Percentiles rank a stretch among this genome's conserved stretches.
phyloP scores from a whole-genome alignment of 2,888 invertebrate genomes.

The Perdita meconis region DNA sequence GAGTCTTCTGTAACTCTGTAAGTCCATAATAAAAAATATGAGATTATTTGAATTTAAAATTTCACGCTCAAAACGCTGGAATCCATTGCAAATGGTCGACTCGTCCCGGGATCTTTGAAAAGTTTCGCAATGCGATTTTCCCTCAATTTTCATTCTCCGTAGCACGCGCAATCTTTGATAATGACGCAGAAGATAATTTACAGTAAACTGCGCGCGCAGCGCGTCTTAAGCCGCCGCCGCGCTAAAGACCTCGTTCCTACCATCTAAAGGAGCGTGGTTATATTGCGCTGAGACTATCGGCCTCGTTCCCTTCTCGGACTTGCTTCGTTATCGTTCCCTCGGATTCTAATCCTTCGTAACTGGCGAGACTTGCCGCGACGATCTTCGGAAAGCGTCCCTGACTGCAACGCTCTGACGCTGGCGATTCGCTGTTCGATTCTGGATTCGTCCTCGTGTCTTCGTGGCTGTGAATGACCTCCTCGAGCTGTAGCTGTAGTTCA shows the following conservation, averaged over 20 bases:
- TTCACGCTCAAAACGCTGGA: no score
- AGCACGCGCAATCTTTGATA: slow-evolving; percentile 55
- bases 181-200: slow-evolving; percentile 55
- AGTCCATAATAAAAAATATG: no score
- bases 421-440: neutral
- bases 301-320: slow-evolving; percentile 58
- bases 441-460: neutral
- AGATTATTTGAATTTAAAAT: no score
- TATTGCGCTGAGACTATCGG: slow-evolving; percentile 72
- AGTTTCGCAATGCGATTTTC: slow-evolving; percentile 17
- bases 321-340: slow-evolving; percentile 38
- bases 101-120: no score
- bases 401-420: neutral
- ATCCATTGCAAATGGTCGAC: no score
- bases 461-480: neutral
- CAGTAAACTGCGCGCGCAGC: slow-evolving; percentile 43
- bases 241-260: slow-evolving; percentile 65
- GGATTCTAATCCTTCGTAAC: slow-evolving; percentile 29
- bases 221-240: slow-evolving; percentile 46
- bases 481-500: neutral
- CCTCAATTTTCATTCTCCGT: slow-evolving; percentile 47
- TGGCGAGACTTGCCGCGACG: slow-evolving; percentile 20
- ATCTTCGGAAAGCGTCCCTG: slow-evolving; percentile 24
- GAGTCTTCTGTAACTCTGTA: no score
- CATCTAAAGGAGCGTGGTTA: slow-evolving; percentile 70